Conservation (phyloP, 1,140 invertebrate genomes). For the Stegodyphus mimosarum region DNA sequence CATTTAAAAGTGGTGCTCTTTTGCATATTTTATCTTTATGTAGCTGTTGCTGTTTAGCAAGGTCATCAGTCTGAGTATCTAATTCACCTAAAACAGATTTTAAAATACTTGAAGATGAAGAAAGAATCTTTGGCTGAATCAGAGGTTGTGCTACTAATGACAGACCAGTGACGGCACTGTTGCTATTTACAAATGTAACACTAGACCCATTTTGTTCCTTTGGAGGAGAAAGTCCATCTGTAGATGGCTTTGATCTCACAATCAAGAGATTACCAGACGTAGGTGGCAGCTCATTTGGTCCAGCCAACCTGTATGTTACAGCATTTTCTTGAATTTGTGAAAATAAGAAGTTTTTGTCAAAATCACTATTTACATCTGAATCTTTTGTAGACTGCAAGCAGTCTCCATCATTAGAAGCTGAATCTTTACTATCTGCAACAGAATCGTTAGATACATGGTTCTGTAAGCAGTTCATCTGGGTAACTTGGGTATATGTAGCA, state of each 20-base stretch:
- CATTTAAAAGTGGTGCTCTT: conserved; percentile 64
- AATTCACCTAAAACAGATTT: conserved; percentile 58
- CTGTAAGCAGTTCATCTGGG: conserved; percentile 31
- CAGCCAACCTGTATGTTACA: conserved; percentile 10
- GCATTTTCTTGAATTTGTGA: conserved; percentile 31
- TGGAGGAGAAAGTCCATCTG: conserved; percentile 35
- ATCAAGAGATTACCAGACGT: conserved; percentile 24
- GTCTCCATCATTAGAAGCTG: conserved; percentile 39
- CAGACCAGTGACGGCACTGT: conserved; percentile 5
- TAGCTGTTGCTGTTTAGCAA: conserved; percentile 17
- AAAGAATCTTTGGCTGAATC: conserved; percentile 27
- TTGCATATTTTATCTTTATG: conserved; percentile 56
- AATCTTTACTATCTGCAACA: conserved; percentile 39
- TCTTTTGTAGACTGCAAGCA: conserved; percentile 36
- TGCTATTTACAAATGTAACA: conserved; percentile 48
- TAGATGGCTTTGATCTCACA: conserved; percentile 34
- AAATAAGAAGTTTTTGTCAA: conserved; percentile 33
- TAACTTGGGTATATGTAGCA: conserved; percentile 21
- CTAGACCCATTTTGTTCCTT: conserved; percentile 51
- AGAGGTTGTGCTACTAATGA: conserved; percentile 10
- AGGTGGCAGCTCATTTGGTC: conserved; percentile 10
- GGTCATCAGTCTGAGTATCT: conserved; percentile 11
- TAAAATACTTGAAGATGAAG: conserved; percentile 34
- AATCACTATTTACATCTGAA: conserved; percentile 33
- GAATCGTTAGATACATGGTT: conserved; percentile 49